Evolutionary conservation across 1,140 invertebrate genomes (phyloP), one percentile per base, ranked within the genome.

Genomic region (Sycophaga agraensis): DNA sequence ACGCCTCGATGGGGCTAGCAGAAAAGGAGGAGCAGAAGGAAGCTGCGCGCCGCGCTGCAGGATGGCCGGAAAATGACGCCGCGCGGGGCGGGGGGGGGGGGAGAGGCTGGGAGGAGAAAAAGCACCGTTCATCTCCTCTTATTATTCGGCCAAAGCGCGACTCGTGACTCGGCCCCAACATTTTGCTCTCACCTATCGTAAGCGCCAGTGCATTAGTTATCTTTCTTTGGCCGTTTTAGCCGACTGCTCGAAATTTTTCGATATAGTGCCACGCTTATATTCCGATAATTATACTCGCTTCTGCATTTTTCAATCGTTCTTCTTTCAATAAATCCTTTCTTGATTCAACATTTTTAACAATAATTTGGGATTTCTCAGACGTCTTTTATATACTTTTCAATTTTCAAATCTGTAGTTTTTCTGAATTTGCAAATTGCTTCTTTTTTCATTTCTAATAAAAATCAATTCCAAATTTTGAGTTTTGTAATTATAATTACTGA

Each of bases 151-250:
- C 48, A 19, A 59, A 65, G 56, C 65, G 59, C 60, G 63, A 22
- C 58, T n/a, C n/a, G 55, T 51, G 48, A 66, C 19, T 17, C 16
- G 34, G 31, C 46, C 50, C 24, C 35, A 22, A 35, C 46, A 59
- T 59, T 59, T 59, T 51, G 57, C 57, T 59, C 43, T 59, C 57
- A 51, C 24, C 46, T 43, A 59, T 51, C 50, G 45, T 54, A 49
- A 62, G 51, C 46, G 42, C 26, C 11, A 56, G 54, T 59, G 55
- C 49, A 59, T 68, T 72, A 72, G 71, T 68, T 58, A 21, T 53
- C 58, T 46, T 31, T 50, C 37, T 37, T 35, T 53, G 53, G n/a
- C 1, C 19, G 2, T 43, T 42, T 59, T 40, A 22, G 11, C 24
- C 21, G 28, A 17, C n/a, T 16, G 22, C 24, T 3, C 12, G 11